phyloP scores from a whole-genome alignment of 2,888 invertebrate genomes.

The Alitta virens region DNA sequence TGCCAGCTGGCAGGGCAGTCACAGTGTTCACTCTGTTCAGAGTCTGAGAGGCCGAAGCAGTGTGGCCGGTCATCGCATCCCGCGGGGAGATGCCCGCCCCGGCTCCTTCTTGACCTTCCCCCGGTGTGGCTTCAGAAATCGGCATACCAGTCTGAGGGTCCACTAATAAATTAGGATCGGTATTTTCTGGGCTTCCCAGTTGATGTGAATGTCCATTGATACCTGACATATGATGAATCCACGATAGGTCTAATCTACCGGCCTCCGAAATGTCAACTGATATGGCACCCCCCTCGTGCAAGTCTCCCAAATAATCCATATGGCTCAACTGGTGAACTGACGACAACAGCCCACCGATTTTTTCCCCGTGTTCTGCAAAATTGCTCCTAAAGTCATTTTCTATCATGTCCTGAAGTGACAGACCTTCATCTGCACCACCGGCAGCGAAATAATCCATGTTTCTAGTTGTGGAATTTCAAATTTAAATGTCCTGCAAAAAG shows the following conservation, averaged over 20 bases:
- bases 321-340: too few relatives aligned
- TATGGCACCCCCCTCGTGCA: not conserved
- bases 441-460: constrained; percentile 29
- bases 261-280: constrained; percentile 35
- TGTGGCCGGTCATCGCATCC: not conserved
- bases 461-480: constrained; percentile 9
- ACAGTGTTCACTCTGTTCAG: not conserved
- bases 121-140: constrained; percentile 55
- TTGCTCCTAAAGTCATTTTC: constrained; percentile 72
- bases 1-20: not conserved
- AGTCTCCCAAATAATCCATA: not conserved
- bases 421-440: constrained; percentile 17
- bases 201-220: not conserved
- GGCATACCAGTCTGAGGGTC: constrained; percentile 91
- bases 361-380: constrained; percentile 1
- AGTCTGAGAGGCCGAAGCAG: not conserved
- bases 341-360: not conserved
- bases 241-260: constrained; percentile 48
- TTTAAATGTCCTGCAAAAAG: constrained; percentile 18
- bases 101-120: not conserved
- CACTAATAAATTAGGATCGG: constrained; percentile 62
- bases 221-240: constrained; percentile 58
- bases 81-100: not conserved
- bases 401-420: constrained; percentile 80
- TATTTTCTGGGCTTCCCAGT: constrained; percentile 17